Evolutionary conservation across 2,888 invertebrate genomes (phyloP), one percentile per base, ranked within the genome.

Genomic region (Megastigmus dorsalis): DNA sequence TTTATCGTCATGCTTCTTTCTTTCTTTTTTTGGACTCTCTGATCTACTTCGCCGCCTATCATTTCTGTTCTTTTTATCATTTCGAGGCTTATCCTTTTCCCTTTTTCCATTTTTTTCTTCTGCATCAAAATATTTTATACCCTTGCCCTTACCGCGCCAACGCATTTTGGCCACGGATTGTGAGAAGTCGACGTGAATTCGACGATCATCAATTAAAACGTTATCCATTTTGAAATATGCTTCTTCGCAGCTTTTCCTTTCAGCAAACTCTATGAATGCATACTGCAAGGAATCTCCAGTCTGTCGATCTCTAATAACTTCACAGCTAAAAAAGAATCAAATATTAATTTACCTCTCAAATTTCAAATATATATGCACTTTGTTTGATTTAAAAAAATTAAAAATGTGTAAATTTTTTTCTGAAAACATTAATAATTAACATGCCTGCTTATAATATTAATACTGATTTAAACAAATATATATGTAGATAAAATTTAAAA

Each of bases 161-260:
- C 93, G 93, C 81, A 96, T 92, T 89, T 98, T 98, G 1, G 99
- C 94, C 0, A 99, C 99, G 59, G 98, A 98, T 88, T 99, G 99
- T 78, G 98, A 98, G 89, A 99, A 99, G 89, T 99, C 99, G 0
- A 99, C 99, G 89, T 99, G 99, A 83, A 99, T 99, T 78, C 99
- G 91, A 28, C 99, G 91, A 86, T 99, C 99, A 89, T 99, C 99
- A 82, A 99, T 99, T 5, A 99, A 90, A 0, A 99, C 99, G 90
- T 99, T 99, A 87, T 99, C 99, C 99, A 99, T 99, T 90, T 99
- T 99, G 84, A 99, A 98, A 88, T 96, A 99, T 0, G 99, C 99
- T 81, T 95, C 95, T 89, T 99, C 99, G 89, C 99, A 99, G 0
- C 96, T 92, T 83, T 95, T 95, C 78, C 93, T 92, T 65, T 97